Evolutionary conservation across 2,113 vertebrate genomes (phyloP).

Genomic region (Bungarus multicinctus): DNA sequence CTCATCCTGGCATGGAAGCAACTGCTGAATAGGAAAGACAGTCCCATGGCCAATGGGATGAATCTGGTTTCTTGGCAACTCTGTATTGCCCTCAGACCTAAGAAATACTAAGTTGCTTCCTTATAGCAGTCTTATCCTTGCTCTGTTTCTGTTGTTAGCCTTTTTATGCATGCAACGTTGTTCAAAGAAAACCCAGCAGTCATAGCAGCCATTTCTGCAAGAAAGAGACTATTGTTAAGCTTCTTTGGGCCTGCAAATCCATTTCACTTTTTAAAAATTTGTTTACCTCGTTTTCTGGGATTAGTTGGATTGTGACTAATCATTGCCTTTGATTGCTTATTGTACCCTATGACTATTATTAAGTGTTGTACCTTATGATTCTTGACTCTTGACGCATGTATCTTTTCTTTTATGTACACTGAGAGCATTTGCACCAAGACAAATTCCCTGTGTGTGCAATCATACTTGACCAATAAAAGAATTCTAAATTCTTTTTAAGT

Average conservation of each 20-base stretch:
- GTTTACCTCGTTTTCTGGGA: neutral
- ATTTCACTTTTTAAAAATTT: neutral
- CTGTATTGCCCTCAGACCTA: neutral
- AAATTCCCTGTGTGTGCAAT: too few relatives aligned
- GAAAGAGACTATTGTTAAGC: neutral
- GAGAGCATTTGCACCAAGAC: too few relatives aligned
- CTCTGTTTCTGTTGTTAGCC: neutral
- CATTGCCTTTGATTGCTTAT: neutral
- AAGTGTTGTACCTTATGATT: too few relatives aligned
- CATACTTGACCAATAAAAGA: too few relatives aligned
- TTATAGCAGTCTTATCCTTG: neutral
- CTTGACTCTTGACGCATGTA: too few relatives aligned
- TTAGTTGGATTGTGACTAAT: neutral
- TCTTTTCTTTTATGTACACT: too few relatives aligned
- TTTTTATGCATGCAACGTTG: neutral
- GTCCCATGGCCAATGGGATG: neutral
- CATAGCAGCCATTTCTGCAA: neutral
- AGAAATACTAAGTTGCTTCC: neutral
- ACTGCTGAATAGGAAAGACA: neutral
- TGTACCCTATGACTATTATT: too few relatives aligned
- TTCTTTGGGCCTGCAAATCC: neutral
- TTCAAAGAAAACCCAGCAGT: neutral
- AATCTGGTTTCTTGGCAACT: neutral
- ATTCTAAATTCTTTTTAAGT: neutral
- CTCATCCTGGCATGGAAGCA: neutral